Conservation (phyloP, 2,888 invertebrate species). For the Nemoura dubitans region DNA sequence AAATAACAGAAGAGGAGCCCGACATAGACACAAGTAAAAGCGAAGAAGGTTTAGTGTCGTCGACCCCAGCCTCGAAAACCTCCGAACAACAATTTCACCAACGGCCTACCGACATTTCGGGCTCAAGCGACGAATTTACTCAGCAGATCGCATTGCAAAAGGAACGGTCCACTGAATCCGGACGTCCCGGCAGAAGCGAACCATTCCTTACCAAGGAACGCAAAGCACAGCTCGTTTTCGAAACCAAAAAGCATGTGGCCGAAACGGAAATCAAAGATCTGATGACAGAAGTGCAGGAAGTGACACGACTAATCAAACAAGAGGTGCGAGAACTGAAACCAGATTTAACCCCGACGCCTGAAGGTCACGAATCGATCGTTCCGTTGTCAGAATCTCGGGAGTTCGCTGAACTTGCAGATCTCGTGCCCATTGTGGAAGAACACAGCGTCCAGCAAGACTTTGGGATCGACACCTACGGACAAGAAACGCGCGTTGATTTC, state of each 20-base stretch:
- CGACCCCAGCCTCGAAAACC: too few relatives aligned
- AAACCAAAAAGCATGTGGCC: conserved; percentile 42
- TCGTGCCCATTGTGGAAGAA: conserved; percentile 36
- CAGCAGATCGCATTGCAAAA: conserved; percentile 26
- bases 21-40: too few relatives aligned
- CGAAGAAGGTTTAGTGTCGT: not conserved
- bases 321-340: conserved; percentile 64
- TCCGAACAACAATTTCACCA: not conserved
- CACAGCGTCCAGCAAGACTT: not conserved
- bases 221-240: conserved; percentile 34
- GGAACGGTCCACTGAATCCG: not conserved
- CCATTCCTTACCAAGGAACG: conserved; percentile 28
- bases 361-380: conserved; percentile 54
- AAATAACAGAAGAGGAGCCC: not conserved
- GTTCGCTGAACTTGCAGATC: conserved; percentile 45
- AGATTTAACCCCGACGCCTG: conserved; percentile 64
- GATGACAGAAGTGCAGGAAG: conserved; percentile 63
- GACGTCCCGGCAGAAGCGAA: conserved; percentile 15
- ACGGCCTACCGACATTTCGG: conserved; percentile 25
- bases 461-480: not conserved
- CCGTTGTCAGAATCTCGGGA: conserved; percentile 46
- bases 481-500: not conserved
- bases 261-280: conserved; percentile 55
- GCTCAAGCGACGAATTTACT: conserved; percentile 13
- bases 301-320: conserved; percentile 62